Evolutionary conservation across 2,888 invertebrate genomes (phyloP), one percentile per base, ranked within the genome.

Genomic region (Napeogenes inachia): DNA sequence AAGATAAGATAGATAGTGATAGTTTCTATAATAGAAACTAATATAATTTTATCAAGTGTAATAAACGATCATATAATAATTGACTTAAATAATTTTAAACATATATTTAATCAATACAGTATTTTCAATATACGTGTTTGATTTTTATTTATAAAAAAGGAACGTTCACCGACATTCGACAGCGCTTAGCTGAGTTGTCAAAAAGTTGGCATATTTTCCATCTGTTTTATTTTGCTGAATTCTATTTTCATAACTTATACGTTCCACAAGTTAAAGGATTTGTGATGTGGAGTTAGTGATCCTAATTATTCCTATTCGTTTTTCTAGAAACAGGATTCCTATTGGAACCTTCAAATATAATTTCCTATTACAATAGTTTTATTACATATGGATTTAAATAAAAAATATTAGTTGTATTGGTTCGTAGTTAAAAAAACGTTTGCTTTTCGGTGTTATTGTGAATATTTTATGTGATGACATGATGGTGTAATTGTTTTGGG

Each of bases 121-220:
- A 21, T 10, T 42, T 10, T 42, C 3, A 10, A 42, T 42, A 35
- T 47, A 35, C 13, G n/a, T 38, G 10, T 38, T 54, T 58, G n/a
- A 32, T 8, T 42, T 42, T 42, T 1, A 12, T 42, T 42, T 59
- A 42, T 53, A 45, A 12, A 35, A 50, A 55, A 30, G 13, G 62
- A 50, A 50, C 50, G 50, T 30, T 6, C 10, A 3, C 10, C 10
- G 42, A 6, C 42, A 42, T 42, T 42, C 42, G 54, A 56, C 56
- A 38, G 45, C 13, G 53, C 53, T 38, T 45, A n/a, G 76, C 71
- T 75, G 78, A 75, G 81, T 84, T 85, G 87, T 87, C 87, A 87
- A 84, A 84, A 84, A 81, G 82, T 87, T 88, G 88, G 85, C 87
- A 84, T 78, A 74, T 74, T 73, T 73, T 81, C 86, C 85, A 85